These are phyloP conservation scores for Carlito syrichta DNA, from an alignment of 2,113 vertebrate species.

Conservation along the genomic window DNA sequence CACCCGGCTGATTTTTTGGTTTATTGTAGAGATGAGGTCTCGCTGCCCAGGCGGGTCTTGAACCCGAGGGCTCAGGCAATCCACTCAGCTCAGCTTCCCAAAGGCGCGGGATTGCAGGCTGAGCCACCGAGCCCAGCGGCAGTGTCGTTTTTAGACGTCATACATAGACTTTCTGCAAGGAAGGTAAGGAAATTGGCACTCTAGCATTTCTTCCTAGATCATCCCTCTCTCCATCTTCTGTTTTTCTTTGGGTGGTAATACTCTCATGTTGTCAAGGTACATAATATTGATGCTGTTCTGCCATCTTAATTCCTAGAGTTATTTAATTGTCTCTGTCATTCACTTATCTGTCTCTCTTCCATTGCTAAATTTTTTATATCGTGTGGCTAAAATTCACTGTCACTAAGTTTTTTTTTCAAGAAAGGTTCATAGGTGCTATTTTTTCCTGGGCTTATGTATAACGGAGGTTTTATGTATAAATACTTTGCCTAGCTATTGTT, in stretches of 20 bases:
- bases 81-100: too few relatives aligned
- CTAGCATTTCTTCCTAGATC: not conserved
- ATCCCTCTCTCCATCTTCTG: not conserved
- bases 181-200: not conserved
- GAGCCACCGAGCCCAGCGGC: too few relatives aligned
- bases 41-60: too few relatives aligned
- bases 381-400: not conserved
- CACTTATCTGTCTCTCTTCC: not conserved
- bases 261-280: not conserved
- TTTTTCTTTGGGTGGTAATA: not conserved
- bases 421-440: not conserved
- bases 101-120: too few relatives aligned
- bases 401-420: not conserved
- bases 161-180: not conserved
- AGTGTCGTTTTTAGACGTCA: not conserved
- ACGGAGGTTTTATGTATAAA: not conserved
- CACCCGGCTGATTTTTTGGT: too few relatives aligned
- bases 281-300: not conserved
- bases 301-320: not conserved
- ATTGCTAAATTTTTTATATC: not conserved
- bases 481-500: not conserved
- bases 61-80: too few relatives aligned
- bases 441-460: not conserved
- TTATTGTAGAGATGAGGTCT: too few relatives aligned
- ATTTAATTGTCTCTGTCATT: not conserved